Evolutionary conservation across 2,113 vertebrate genomes (phyloP), one percentile per base, ranked within the genome.

Genomic region (Opisthocomus hoazin): DNA sequence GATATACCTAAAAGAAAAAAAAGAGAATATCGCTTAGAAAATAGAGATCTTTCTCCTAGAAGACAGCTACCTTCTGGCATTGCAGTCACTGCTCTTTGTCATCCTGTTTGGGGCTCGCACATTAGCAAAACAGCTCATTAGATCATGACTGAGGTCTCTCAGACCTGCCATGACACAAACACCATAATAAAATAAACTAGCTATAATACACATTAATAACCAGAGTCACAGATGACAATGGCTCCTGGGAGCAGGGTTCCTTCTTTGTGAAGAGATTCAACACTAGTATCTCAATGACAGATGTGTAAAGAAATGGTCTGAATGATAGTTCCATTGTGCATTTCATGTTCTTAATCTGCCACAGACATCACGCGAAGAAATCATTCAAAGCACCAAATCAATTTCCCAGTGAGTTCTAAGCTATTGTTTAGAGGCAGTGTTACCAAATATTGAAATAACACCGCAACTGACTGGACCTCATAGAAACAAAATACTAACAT

Each of bases 1-100:
- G 90, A 98, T 98, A 17, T 98, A 99, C 95, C 99, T 99, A 78
- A 56, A 78, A n/a, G n/a, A 60, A 24, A 50, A 24, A 90, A 43
- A 88, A 74, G 41, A 87, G 53, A 66, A 60, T 24, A 48, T 21
- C 57, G 83, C 21, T 95, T 79, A 93, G 65, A 73, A 90, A 84
- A 81, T 5, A 21, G 39, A 61, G 37, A 68, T 11, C 9, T 41
- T 88, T 89, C n/a, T 87, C 70, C 54, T 34, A 54, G 53, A 51
- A 82, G 45, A 57, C 41, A 48, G 22, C 48, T 84, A 51, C 19
- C 45, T 60, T 83, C 56, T 61, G 93, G 69, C 68, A 73, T 4
- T 57, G n/a, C 16, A 48, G 46, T 48, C 54, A 50, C 30, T 87
- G 66, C 36, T 69, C 82, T 90, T 69, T 90, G 54, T 77, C 41